Evolutionary conservation across 2,888 invertebrate genomes (phyloP).

Genomic region (Volucella zonaria): DNA sequence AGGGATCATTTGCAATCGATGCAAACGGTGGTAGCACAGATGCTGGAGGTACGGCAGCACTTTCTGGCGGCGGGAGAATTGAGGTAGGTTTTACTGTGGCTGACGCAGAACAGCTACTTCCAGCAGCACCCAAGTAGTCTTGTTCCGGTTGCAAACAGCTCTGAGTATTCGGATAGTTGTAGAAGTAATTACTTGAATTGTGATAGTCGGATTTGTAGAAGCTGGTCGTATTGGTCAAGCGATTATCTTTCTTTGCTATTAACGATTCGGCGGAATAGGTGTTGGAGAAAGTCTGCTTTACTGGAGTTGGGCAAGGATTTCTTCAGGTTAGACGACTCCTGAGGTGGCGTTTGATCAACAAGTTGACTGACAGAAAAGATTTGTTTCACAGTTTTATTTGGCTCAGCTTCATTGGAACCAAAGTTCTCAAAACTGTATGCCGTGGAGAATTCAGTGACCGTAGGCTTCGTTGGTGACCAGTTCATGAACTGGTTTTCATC

Average conservation of each 20-base stretch:
- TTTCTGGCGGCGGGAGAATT: constrained; percentile 36
- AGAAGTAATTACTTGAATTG: constrained; percentile 67
- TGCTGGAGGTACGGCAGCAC: background rate
- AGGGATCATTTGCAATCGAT: constrained; percentile 61
- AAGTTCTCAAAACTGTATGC: constrained; percentile 67
- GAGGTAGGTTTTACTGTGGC: constrained; percentile 44
- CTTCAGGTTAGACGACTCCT: constrained; percentile 73
- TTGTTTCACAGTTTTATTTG: constrained; percentile 77
- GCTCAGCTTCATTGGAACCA: constrained; percentile 62
- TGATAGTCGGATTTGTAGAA: constrained; percentile 55
- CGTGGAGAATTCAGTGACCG: constrained; percentile 53
- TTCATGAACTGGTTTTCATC: constrained; percentile 68
- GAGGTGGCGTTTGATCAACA: constrained; percentile 83
- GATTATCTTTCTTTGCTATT: constrained; percentile 73
- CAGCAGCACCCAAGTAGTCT: constrained; percentile 67
- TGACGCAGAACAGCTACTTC: constrained; percentile 29
- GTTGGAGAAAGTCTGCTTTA: constrained; percentile 65
- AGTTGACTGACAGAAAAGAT: constrained; percentile 86
- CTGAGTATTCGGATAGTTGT: constrained; percentile 70
- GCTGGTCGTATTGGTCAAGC: constrained; percentile 18
- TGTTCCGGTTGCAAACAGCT: constrained; percentile 64
- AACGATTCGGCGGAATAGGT: constrained; percentile 76
- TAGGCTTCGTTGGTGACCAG: constrained; percentile 67
- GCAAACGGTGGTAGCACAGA: constrained; percentile 45
- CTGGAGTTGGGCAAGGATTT: constrained; percentile 27